phyloP scores from a whole-genome alignment of 2,888 invertebrate species.

The Tiliacea citrago region DNA sequence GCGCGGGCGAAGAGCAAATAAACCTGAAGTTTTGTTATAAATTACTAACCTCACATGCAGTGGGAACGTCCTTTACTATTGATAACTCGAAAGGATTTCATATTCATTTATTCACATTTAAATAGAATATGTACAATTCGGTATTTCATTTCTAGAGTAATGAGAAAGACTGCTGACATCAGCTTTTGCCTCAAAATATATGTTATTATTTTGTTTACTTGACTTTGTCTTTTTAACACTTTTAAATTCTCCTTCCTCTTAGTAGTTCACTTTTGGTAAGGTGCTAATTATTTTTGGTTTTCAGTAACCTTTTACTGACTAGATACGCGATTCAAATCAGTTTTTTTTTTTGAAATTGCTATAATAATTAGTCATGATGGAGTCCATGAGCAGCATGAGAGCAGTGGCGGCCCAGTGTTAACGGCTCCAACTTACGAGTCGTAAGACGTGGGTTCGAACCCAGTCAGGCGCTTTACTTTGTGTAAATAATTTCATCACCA shows the following conservation, averaged over 20 bases:
- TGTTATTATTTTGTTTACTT: neutral
- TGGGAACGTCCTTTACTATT: slow-evolving; percentile 18
- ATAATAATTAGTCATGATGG: neutral
- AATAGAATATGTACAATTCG: too few species aligned
- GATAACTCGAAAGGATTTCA: slow-evolving; percentile 16
- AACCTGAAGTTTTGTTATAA: slow-evolving; percentile 50
- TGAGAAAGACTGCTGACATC: neutral
- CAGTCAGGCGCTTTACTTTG: too few species aligned
- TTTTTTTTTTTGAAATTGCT: neutral
- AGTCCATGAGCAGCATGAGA: neutral
- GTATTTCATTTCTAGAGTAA: too few species aligned
- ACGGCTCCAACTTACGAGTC: too few species aligned
- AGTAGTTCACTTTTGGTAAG: neutral
- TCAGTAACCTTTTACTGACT: neutral
- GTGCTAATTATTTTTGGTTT: neutral
- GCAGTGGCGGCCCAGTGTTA: too few species aligned
- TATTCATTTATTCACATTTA: too few species aligned
- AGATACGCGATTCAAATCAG: neutral
- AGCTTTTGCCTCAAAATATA: neutral
- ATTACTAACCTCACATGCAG: slow-evolving; percentile 40
- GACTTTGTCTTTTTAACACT: neutral
- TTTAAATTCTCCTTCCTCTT: neutral
- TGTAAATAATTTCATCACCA: too few species aligned
- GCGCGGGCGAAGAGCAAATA: slow-evolving; percentile 44
- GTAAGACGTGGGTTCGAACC: too few species aligned